Evolutionary conservation across 2,888 invertebrate genomes (phyloP).

Genomic region (Lamellibrachia satsuma): DNA sequence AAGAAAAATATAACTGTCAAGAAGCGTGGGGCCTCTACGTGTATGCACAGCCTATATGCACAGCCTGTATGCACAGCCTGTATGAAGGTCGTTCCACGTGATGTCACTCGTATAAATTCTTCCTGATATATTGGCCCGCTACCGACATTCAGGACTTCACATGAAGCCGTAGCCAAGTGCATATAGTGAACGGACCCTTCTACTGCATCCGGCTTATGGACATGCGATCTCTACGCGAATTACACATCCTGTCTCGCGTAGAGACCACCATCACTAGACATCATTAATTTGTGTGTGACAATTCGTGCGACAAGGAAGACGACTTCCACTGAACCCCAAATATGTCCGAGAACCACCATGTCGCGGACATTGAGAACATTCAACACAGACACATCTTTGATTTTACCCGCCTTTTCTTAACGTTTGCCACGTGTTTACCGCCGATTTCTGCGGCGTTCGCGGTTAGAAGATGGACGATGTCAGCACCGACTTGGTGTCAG

Average conservation of each 20-base stretch:
- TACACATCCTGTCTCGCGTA: neutral
- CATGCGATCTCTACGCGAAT: neutral
- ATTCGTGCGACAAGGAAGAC: too few relatives aligned
- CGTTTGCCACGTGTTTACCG: neutral
- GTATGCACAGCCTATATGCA: neutral
- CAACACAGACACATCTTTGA: too few relatives aligned
- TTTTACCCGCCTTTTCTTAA: neutral
- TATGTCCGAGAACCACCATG: too few relatives aligned
- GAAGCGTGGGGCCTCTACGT: neutral
- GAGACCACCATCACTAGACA: too few relatives aligned
- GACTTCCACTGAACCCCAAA: too few relatives aligned
- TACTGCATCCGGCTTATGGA: neutral
- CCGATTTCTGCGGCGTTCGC: neutral
- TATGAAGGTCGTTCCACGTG: neutral
- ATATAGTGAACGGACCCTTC: neutral
- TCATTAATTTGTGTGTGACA: too few relatives aligned
- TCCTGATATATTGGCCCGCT: neutral
- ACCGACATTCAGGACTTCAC: neutral
- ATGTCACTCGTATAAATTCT: neutral
- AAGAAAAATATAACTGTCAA: neutral
- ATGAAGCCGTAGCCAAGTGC: neutral
- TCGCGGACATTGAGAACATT: too few relatives aligned
- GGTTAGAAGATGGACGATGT: slow-evolving; percentile 1
- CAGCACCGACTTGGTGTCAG: neutral
- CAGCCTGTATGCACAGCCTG: neutral